Percentiles rank a stretch among this genome's conserved stretches.
Conservation (phyloP, 1,140 invertebrate genomes). For the Frieseomelitta varia region DNA sequence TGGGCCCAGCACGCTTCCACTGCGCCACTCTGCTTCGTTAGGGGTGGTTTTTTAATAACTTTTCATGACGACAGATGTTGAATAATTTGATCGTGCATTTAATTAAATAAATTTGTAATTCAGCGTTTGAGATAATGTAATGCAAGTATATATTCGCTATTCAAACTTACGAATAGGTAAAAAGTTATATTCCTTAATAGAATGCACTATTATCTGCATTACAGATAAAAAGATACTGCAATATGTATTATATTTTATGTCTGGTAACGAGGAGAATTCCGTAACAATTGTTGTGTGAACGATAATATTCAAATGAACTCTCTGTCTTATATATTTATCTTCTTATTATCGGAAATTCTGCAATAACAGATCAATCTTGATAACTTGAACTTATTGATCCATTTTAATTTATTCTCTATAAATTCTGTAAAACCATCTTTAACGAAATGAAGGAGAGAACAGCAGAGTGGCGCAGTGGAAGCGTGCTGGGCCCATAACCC, state of each 20-base stretch:
- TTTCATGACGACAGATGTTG: background rate
- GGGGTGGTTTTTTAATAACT: background rate
- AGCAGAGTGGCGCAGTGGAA: conserved; percentile 99
- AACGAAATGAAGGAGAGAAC: rapidly evolving
- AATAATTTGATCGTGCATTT: background rate
- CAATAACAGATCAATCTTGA: background rate
- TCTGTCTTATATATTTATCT: background rate
- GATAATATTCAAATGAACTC: background rate
- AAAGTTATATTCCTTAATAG: background rate
- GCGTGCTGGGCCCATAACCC: conserved; percentile 99
- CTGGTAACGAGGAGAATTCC: background rate
- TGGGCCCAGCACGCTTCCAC: conserved; percentile 99
- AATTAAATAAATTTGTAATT: background rate
- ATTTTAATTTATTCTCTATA: background rate
- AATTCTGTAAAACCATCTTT: rapidly evolving
- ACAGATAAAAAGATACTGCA: background rate
- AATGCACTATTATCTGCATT: background rate
- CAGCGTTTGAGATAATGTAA: background rate
- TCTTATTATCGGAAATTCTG: background rate
- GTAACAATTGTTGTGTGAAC: background rate
- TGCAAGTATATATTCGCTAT: no score
- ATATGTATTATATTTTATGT: background rate
- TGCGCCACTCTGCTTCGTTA: conserved; percentile 94
- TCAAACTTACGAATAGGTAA: background rate
- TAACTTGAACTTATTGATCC: background rate